Evolutionary conservation across 2,888 invertebrate genomes (phyloP).

Genomic region (Pollenia labialis): DNA sequence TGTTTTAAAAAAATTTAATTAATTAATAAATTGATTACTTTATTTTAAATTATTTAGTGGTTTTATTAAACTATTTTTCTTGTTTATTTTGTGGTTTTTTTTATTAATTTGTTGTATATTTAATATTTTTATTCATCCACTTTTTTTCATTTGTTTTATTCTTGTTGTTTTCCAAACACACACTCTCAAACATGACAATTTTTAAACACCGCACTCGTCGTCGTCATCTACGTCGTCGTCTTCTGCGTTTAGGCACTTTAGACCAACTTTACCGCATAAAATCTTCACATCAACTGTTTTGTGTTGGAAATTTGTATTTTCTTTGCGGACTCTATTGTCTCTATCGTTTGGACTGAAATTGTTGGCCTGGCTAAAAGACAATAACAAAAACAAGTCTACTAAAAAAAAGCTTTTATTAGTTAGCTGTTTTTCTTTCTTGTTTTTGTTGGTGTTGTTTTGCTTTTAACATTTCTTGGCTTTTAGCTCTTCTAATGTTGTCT

Average conservation of each 20-base stretch:
- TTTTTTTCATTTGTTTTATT: background rate
- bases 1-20: background rate
- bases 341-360: constrained; percentile 17
- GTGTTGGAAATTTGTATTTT: constrained; percentile 51
- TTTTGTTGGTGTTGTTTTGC: background rate
- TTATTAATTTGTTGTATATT: constrained; percentile 30
- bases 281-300: constrained; percentile 76
- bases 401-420: constrained; percentile 64
- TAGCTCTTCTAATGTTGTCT: constrained; percentile 59
- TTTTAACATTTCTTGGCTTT: background rate
- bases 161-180: constrained; percentile 65
- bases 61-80: constrained; percentile 3
- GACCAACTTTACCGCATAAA: constrained; percentile 75
- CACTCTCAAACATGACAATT: constrained; percentile 66
- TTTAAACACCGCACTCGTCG: constrained; percentile 64
- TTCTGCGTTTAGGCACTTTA: constrained; percentile 72
- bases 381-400: background rate
- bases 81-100: constrained; percentile 5
- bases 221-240: constrained; percentile 30
- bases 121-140: constrained; percentile 42
- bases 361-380: constrained; percentile 68
- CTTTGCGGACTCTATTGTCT: background rate
- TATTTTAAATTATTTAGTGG: background rate
- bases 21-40: constrained; percentile 18
- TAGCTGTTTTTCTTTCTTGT: constrained; percentile 21